Percentiles rank a stretch among this genome's conserved stretches.
Evolutionary conservation across 1,140 invertebrate genomes (phyloP).

Genomic region (Ylistrum balloti): DNA sequence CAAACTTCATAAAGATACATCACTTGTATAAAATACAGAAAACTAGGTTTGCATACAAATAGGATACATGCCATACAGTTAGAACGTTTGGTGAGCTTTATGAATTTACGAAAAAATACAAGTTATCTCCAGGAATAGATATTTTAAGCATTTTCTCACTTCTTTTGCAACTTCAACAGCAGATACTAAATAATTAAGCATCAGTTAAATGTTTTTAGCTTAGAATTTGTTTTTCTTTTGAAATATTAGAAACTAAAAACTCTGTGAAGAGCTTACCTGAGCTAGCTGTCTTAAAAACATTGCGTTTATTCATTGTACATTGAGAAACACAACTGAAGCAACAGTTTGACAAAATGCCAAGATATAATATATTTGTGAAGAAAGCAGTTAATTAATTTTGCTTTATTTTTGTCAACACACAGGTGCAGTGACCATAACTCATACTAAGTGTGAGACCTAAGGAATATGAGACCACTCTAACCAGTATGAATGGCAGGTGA

Average conservation of each 20-base stretch:
- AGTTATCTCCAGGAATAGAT: no score
- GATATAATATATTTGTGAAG: constrained; percentile 28
- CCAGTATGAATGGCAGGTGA: constrained; percentile 20
- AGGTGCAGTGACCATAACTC: constrained; percentile 24
- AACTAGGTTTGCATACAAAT: not conserved
- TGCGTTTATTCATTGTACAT: not conserved
- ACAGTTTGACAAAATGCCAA: constrained; percentile 6
- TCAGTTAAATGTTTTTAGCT: not conserved
- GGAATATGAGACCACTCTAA: not conserved
- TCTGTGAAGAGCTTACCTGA: not conserved
- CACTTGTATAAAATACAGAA: not conserved
- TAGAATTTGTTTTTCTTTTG: not conserved
- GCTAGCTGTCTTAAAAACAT: not conserved
- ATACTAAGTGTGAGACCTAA: not conserved
- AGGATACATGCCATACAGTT: not conserved
- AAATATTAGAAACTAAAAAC: not conserved
- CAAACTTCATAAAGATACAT: not conserved
- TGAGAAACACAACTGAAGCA: constrained; percentile 14
- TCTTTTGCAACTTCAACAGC: no score
- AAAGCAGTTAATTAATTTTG: constrained; percentile 34
- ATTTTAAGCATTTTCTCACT: no score
- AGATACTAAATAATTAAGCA: no score
- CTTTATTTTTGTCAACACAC: constrained; percentile 39
- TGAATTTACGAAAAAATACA: not conserved
- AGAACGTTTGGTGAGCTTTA: not conserved